Evolutionary conservation across 1,140 invertebrate species (phyloP).

Genomic region (Drosophila trapezifrons): DNA sequence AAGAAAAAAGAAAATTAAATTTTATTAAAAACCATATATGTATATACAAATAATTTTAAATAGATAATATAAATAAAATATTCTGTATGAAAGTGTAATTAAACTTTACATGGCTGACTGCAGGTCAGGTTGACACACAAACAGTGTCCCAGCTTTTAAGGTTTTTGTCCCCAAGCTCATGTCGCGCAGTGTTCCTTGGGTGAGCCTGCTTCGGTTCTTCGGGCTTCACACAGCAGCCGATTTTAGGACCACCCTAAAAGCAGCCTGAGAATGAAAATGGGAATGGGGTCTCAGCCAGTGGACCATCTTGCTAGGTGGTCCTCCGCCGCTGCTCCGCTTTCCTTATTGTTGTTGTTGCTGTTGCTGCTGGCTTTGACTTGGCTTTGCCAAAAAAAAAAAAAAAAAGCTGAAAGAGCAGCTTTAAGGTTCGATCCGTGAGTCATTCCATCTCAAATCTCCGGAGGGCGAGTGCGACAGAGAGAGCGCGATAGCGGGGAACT

Average conservation of each 20-base stretch:
- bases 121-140: slow-evolving; percentile 10
- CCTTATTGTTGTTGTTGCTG: slow-evolving; percentile 16
- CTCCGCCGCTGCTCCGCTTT: slow-evolving; percentile 20
- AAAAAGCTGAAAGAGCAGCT: slow-evolving; percentile 29
- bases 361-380: slow-evolving; percentile 14
- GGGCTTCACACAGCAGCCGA: slow-evolving; percentile 46
- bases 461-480: slow-evolving; percentile 35
- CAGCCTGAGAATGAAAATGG: slow-evolving; percentile 49
- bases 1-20: too few species aligned
- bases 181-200: slow-evolving; percentile 53
- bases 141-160: slow-evolving; percentile 37
- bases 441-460: slow-evolving; percentile 36
- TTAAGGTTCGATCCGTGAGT: slow-evolving; percentile 49
- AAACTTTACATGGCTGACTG: slow-evolving; percentile 15
- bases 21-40: too few species aligned
- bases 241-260: slow-evolving; percentile 69
- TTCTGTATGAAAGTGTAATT: slow-evolving; percentile 15
- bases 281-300: slow-evolving; percentile 31
- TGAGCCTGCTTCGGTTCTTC: slow-evolving; percentile 56
- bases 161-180: slow-evolving; percentile 18
- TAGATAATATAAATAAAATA: neutral
- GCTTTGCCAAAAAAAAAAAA: slow-evolving; percentile 65
- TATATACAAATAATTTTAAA: too few species aligned
- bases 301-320: slow-evolving; percentile 52
- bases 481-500: slow-evolving; percentile 54